A percentile compares a stretch with the other conserved stretches of the same genome.
Conservation (phyloP, 1,140 invertebrate genomes). For the Bombus confusus region DNA sequence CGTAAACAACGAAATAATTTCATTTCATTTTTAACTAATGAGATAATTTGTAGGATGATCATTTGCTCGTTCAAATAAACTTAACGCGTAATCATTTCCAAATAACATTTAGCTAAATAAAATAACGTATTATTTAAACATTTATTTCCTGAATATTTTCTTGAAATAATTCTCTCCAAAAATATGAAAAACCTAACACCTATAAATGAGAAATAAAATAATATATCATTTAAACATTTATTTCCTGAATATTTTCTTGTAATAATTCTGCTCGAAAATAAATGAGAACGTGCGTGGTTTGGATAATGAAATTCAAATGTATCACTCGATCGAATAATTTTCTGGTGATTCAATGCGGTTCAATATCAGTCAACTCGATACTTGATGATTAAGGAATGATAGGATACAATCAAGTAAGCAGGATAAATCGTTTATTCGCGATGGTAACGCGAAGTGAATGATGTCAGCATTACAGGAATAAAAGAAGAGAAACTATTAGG, state of each 20-base stretch:
- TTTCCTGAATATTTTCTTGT: not conserved
- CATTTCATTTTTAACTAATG: too few relatives aligned
- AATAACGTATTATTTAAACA: not conserved
- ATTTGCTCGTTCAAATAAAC: not conserved
- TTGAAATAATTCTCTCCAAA: too few relatives aligned
- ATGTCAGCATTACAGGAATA: not conserved
- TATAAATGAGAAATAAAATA: too few relatives aligned
- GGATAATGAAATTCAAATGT: not conserved
- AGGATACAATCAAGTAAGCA: conserved; percentile 13
- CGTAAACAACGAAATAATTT: not conserved
- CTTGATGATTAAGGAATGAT: conserved; percentile 5
- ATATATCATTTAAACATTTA: too few relatives aligned
- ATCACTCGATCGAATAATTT: not conserved
- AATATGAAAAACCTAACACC: too few relatives aligned
- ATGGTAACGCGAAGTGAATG: not conserved
- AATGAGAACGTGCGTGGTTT: too few relatives aligned
- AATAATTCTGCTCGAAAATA: too few relatives aligned
- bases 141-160: not conserved
- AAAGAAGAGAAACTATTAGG: not conserved
- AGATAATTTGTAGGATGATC: too few relatives aligned
- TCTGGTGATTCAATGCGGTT: not conserved
- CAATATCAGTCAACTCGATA: not conserved
- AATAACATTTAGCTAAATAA: not conserved
- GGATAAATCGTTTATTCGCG: not conserved
- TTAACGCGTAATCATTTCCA: not conserved